Conservation (phyloP, 2,888 invertebrate genomes). For the Agonopterix alstromeriana region DNA sequence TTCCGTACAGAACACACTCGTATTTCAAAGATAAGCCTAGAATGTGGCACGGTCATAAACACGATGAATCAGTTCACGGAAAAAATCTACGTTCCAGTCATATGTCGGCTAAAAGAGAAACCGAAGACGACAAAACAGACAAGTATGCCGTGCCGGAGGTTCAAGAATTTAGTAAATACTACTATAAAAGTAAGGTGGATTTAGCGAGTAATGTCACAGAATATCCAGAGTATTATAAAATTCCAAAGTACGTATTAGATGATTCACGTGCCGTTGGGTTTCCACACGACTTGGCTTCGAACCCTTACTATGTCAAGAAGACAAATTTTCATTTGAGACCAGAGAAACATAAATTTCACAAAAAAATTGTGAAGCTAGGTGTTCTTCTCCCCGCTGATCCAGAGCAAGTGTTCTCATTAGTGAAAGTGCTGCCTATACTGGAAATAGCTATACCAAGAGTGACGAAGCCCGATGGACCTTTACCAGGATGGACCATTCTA, state of each 20-base stretch:
- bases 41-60: slow-evolving; percentile 32
- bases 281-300: slow-evolving; percentile 52
- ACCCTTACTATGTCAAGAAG: slow-evolving; percentile 55
- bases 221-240: slow-evolving; percentile 21
- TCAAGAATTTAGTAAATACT: slow-evolving; percentile 43
- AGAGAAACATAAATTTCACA: slow-evolving; percentile 48
- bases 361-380: slow-evolving; percentile 76
- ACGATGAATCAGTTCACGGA: slow-evolving; percentile 27
- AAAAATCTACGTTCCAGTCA: slow-evolving; percentile 36
- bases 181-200: slow-evolving; percentile 42
- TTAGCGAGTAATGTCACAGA: slow-evolving; percentile 34
- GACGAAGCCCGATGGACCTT: slow-evolving; percentile 73
- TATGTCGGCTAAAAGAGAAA: slow-evolving; percentile 34
- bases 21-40: slow-evolving; percentile 30
- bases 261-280: slow-evolving; percentile 46
- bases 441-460: slow-evolving; percentile 81
- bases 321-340: slow-evolving; percentile 58
- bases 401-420: slow-evolving; percentile 78
- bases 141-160: slow-evolving; percentile 36
- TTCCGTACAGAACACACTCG: slow-evolving; percentile 23
- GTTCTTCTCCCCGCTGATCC: slow-evolving; percentile 80
- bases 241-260: slow-evolving; percentile 32
- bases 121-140: slow-evolving; percentile 35
- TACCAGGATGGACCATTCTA: slow-evolving; percentile 82
- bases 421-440: slow-evolving; percentile 82